Conservation (phyloP, 2,888 invertebrate genomes). For the Flabesymbios commensalis region DNA sequence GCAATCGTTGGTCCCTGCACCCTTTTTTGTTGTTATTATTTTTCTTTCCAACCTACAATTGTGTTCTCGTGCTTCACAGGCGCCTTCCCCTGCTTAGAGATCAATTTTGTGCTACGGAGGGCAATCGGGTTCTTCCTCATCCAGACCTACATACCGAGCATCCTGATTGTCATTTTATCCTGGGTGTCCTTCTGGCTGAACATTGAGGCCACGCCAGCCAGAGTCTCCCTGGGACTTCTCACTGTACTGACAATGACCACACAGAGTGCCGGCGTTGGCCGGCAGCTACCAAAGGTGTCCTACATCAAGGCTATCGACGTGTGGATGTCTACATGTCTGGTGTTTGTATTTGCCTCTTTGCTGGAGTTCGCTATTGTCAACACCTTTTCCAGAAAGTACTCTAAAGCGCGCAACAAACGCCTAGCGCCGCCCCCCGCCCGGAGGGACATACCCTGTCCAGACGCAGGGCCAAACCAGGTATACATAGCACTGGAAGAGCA, state of each 20-base stretch:
- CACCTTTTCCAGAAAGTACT: conserved; percentile 36
- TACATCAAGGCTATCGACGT: conserved; percentile 84
- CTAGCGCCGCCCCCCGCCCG: not conserved
- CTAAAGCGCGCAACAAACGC: not conserved
- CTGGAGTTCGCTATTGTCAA: conserved; percentile 43
- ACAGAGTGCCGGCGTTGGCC: conserved; percentile 89
- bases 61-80: too few species aligned
- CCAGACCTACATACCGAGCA: conserved; percentile 35
- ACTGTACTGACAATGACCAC: conserved; percentile 76
- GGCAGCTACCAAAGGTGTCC: conserved; percentile 82
- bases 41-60: too few species aligned
- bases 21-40: too few species aligned
- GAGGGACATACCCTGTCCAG: too few species aligned
- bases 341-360: conserved; percentile 42
- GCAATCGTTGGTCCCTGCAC: too few species aligned
- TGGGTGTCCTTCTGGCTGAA: conserved; percentile 96
- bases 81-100: conserved; percentile 35
- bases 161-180: conserved; percentile 84
- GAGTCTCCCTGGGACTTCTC: conserved; percentile 84
- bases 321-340: conserved; percentile 41
- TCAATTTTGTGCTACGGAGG: conserved; percentile 31
- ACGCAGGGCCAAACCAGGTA: too few species aligned
- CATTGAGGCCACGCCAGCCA: conserved; percentile 82
- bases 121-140: conserved; percentile 38
- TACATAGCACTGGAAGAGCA: too few species aligned